These are phyloP conservation scores for Henricia sp. DNA, from an alignment of 53 echinoderm and acorn worm genomes.

Conservation along the genomic window DNA sequence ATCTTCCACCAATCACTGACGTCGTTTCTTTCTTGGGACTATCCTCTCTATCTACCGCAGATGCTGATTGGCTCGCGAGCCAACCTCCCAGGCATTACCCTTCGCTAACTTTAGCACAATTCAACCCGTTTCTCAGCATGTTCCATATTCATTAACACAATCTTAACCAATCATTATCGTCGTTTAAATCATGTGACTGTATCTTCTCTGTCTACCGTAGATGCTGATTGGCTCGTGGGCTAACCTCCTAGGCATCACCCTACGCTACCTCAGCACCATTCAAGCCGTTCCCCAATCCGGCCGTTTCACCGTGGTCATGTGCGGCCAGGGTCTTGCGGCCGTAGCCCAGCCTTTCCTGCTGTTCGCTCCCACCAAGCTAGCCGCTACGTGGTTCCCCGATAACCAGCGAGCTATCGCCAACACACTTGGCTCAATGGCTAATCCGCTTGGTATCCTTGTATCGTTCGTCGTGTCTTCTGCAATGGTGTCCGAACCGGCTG, in stretches of 20 bases:
- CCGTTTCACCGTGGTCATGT: constrained; percentile 80
- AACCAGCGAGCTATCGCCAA: constrained; percentile 83
- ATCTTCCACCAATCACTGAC: no score
- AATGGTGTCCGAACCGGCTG: constrained; percentile 65
- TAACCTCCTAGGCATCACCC: constrained; percentile 72
- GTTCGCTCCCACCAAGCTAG: constrained; percentile 92
- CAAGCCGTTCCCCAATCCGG: constrained; percentile 48
- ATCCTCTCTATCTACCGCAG: no score
- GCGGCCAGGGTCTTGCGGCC: constrained; percentile 86
- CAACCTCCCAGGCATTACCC: no score
- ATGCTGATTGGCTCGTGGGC: constrained; percentile 83
- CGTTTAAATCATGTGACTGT: no score
- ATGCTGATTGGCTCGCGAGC: no score
- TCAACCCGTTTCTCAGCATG: no score
- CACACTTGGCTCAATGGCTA: constrained; percentile 86
- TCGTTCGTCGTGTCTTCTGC: constrained; percentile 81
- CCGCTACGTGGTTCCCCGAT: constrained; percentile 87
- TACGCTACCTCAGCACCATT: constrained; percentile 76
- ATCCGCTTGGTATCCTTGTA: constrained; percentile 85
- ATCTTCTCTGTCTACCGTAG: constrained; percentile 14
- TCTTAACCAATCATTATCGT: no score
- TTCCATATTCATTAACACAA: no score
- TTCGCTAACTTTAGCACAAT: no score
- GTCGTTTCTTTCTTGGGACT: no score
- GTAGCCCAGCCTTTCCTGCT: constrained; percentile 88